Base-by-base conservation (phyloP, 2,888 invertebrate genomes). In the Xanthorhoe spadicearia region DNA sequence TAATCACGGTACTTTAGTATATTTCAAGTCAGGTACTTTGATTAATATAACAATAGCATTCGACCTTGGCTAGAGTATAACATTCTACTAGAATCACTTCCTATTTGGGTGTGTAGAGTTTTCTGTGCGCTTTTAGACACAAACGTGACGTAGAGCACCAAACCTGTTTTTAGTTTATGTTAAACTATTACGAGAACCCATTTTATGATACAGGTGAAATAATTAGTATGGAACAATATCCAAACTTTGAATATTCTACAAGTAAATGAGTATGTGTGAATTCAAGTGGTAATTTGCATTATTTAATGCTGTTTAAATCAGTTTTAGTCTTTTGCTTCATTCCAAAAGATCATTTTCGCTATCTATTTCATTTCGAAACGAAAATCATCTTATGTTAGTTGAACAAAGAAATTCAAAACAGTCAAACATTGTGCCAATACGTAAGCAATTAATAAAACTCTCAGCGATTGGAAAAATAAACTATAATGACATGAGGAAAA, bases 21-120 rank as follows among this genome's bases (percentile, higher is more conserved):
- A 38, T 10, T 55, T 50, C 13, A 5, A 55, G 19, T 8, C 49
- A 13, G 38, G 23, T 23, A 19, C 55, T 55, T 55, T 50, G 50
- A 50, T 50, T 56, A 8, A 56, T 23, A 56, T 48, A 32, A 57
- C 55, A 66, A 61, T 66, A 53, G 43, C 49, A 28, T 28, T n/a
- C 50, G 23, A 53, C 66, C 57, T 61, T 54, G 66, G 43, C 15
- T 53, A 61, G 17, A 58, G 56, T 52, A 61, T 23, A 23, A 23
- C 2, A 46, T 32, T 35, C 10, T 15, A 48, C 35, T 23, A 50
- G 38, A 61, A 61, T 32, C 35, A 55, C 55, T 23, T 61, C 60
- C 52, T 18, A 28, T 60, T 60, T 60, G 17, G 46, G 49, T 50
- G 17, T 57, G 6, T 13, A 17, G 15, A 6, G 48, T 48, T 17